Percentiles rank a stretch among this genome's conserved stretches.
Conservation (phyloP, 1,140 invertebrate species). For the Lucilia sericata region DNA sequence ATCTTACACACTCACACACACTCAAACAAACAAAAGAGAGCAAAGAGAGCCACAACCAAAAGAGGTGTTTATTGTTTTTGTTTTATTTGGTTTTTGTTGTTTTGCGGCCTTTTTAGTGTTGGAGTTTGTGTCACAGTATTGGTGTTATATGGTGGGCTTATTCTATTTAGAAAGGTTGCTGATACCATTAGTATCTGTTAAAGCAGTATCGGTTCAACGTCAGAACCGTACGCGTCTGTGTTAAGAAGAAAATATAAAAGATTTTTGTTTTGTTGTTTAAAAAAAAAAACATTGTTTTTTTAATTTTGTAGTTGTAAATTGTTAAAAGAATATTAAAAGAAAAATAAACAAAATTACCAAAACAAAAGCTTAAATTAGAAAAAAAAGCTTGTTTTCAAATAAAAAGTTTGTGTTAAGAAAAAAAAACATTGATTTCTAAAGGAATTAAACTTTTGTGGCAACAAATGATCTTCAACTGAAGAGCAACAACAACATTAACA, state of each 20-base stretch:
- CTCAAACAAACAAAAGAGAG: neutral
- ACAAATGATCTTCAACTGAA: neutral
- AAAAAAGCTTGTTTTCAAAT: neutral
- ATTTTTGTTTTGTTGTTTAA: conserved; percentile 17
- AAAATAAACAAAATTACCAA: neutral
- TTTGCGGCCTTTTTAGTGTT: neutral
- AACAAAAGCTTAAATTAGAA: neutral
- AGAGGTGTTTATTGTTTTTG: conserved; percentile 16
- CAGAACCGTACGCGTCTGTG: conserved; percentile 62
- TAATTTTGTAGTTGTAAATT: neutral
- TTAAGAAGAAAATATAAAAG: neutral
- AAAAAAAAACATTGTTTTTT: neutral
- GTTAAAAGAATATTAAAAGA: neutral
- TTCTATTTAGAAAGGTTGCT: conserved; percentile 63
- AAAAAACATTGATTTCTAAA: neutral
- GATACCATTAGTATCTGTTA: conserved; percentile 45
- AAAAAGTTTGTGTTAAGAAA: neutral
- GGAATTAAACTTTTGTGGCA: neutral
- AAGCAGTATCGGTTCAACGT: conserved; percentile 66
- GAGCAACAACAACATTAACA: neutral
- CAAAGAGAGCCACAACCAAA: neutral
- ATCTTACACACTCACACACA: neutral
- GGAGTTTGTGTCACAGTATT: conserved; percentile 1
- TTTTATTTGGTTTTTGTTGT: neutral
- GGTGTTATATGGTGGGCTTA: conserved; percentile 47